Evolutionary conservation across 2,888 invertebrate genomes (phyloP), one percentile per base, ranked within the genome.

Genomic region (Leptopilina syphax): DNA sequence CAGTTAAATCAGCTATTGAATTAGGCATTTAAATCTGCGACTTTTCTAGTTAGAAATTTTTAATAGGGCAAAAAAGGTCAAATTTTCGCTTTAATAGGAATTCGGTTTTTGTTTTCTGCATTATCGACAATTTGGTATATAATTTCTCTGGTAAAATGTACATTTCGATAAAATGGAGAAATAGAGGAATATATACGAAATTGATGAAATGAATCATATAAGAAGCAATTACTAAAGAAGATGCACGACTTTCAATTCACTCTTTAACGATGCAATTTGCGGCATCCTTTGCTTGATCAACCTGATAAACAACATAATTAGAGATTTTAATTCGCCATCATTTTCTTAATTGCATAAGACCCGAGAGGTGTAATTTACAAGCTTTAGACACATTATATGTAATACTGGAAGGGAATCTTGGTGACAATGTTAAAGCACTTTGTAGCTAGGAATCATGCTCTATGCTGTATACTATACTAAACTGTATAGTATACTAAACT

Each of bases 261-360:
- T 73, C 41, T 57, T n/a, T 41, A 73, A 60, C 73, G 57, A 57
- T n/a, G 57, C 18, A 54, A 73, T 73, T 41, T 73, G 57, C 73
- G 73, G 73, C 57, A 57, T 73, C 57, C 73, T 73, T 60, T 73
- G 73, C 73, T 73, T 73, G 73, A 73, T 54, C 73, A 41, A 54
- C 34, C n/a, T 73, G 73, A 73, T 57, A 73, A 73, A 73, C 57
- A 73, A 34, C 54, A 73, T 73, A 57, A 60, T 73, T 73, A 73
- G 57, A 73, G 73, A 73, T 57, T 73, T 73, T 73, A 73, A 73
- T 73, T 41, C 73, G n/a, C 41, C 57, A 57, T 73, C 73, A 60
- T 73, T 73, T 57, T 57, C 57, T 34, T 73, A 73, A 73, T 73
- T 57, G 73, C 57, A 57, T 60, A 73, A 60, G 57, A 73, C n/a